Conservation (phyloP, 1,140 invertebrate genomes). For the Tyrophagus putrescentiae region DNA sequence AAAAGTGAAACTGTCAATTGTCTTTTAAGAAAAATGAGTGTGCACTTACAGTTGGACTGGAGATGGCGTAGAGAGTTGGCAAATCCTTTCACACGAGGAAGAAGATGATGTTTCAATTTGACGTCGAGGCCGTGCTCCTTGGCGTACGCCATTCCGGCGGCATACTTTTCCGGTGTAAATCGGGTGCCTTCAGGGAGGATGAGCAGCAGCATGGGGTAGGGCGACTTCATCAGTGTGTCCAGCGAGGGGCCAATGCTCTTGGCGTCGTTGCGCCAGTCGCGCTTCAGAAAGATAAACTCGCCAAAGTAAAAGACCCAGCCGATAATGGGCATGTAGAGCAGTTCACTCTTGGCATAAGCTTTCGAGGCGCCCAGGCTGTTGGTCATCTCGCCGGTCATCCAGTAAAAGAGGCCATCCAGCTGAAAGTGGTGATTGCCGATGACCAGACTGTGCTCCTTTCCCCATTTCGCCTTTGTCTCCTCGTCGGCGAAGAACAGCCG, state of each 20-base stretch:
- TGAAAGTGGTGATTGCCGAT: conserved; percentile 92
- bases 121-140: conserved; percentile 66
- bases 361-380: conserved; percentile 63
- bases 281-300: conserved; percentile 78
- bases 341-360: conserved; percentile 80
- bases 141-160: conserved; percentile 71
- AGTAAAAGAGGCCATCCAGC: conserved; percentile 81
- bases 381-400: conserved; percentile 63
- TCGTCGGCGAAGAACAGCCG: conserved; percentile 60
- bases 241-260: conserved; percentile 61
- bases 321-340: conserved; percentile 76
- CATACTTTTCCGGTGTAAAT: conserved; percentile 71
- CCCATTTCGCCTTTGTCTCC: conserved; percentile 59
- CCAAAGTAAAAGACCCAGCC: conserved; percentile 90
- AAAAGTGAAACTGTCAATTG: not conserved
- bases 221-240: conserved; percentile 62
- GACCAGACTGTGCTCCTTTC: conserved; percentile 71
- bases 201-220: conserved; percentile 69
- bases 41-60: conserved; percentile 25
- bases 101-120: conserved; percentile 68
- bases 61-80: conserved; percentile 26
- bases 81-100: conserved; percentile 84
- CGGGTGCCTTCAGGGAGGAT: conserved; percentile 88
- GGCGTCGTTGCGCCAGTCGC: conserved; percentile 76
- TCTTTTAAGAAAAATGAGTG: not conserved